Conservation (phyloP, 1,140 invertebrate genomes). For the Camponotus pennsylvanicus region DNA sequence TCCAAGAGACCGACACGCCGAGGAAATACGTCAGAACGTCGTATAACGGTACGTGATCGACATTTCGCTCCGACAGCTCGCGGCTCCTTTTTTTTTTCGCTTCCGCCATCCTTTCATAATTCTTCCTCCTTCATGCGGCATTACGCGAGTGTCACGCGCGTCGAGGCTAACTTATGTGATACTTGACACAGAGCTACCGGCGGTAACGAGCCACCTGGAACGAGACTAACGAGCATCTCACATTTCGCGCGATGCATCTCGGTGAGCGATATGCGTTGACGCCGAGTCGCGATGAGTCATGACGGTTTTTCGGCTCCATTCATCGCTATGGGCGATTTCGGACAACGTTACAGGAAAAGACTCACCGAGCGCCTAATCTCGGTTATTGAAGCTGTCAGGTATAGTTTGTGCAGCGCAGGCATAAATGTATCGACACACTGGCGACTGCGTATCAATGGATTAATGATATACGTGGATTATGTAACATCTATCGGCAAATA, state of each 20-base stretch:
- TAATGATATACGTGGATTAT: conserved; percentile 24
- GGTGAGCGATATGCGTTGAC: conserved; percentile 38
- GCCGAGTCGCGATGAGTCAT: conserved; percentile 40
- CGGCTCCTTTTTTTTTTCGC: conserved; percentile 3
- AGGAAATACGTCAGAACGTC: background rate
- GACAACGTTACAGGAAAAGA: background rate
- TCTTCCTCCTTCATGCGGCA: conserved; percentile 53
- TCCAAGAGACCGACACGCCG: background rate
- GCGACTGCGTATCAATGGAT: background rate
- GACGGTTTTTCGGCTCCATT: conserved; percentile 5
- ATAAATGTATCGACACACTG: conserved; percentile 4
- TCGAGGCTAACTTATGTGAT: conserved; percentile 75
- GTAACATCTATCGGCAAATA: conserved; percentile 4
- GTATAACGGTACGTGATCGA: background rate
- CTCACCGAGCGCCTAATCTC: conserved; percentile 1
- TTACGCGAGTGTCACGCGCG: conserved; percentile 68
- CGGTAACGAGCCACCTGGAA: conserved; percentile 78
- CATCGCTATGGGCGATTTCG: conserved; percentile 16
- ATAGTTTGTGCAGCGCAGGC: background rate
- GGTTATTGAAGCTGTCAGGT: conserved; percentile 11
- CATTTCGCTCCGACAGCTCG: background rate
- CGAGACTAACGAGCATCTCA: conserved; percentile 79
- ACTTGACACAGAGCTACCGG: conserved; percentile 76
- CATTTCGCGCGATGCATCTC: conserved; percentile 70
- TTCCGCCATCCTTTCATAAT: conserved; percentile 65